A percentile compares a stretch with the other conserved stretches of the same genome.
phyloP scores from a whole-genome alignment of 2,797 vertebrate genomes.

The Myotis vivesi region DNA sequence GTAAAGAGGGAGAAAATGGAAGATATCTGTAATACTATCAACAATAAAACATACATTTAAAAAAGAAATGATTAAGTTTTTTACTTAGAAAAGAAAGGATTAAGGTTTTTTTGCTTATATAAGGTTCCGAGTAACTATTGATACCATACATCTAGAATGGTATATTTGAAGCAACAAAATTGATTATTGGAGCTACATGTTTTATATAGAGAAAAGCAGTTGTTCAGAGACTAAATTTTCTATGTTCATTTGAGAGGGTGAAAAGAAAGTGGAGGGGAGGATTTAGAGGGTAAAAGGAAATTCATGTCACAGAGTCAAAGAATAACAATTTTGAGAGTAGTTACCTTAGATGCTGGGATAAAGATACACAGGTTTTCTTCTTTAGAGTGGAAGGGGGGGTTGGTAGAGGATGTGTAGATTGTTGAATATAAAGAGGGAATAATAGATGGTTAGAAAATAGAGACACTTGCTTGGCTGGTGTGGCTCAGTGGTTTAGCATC shows the following conservation, averaged over 20 bases:
- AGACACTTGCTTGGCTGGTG: too few species aligned
- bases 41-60: too few species aligned
- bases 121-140: neutral
- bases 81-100: neutral
- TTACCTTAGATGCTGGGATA: neutral
- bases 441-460: constrained; percentile 15
- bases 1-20: too few species aligned
- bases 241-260: neutral
- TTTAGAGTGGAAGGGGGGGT: neutral
- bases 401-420: neutral
- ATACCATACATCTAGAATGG: neutral
- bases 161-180: neutral
- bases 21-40: too few species aligned
- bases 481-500: too few species aligned
- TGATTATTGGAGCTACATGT: neutral
- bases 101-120: neutral
- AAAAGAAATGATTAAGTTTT: too few species aligned
- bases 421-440: neutral
- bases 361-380: neutral
- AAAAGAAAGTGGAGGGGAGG: neutral
- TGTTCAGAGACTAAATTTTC: neutral
- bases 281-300: neutral
- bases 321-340: neutral
- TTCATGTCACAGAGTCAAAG: neutral
- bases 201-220: neutral